These are phyloP conservation scores for Hypomecis atomaria DNA, from an alignment of 2,888 invertebrate genomes.

Conservation along the genomic window DNA sequence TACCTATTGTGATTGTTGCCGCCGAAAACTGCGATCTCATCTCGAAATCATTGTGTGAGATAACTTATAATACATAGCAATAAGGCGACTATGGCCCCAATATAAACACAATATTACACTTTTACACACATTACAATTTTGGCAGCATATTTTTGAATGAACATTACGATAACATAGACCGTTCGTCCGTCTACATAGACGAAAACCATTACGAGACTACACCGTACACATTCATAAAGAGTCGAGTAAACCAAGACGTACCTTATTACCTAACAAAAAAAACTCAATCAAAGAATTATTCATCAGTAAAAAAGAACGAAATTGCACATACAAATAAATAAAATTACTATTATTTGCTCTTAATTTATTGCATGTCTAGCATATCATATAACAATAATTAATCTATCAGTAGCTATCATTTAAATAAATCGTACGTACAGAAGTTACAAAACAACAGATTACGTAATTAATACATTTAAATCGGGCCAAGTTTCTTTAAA, in stretches of 20 bases:
- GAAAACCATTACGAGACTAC: constrained; percentile 5
- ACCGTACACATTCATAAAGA: constrained; percentile 8
- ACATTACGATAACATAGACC: constrained; percentile 13
- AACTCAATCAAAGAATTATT: constrained; percentile 5
- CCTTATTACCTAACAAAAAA: constrained; percentile 10
- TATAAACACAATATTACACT: constrained; percentile 22
- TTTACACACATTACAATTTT: constrained; percentile 23
- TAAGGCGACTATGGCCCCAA: constrained; percentile 26
- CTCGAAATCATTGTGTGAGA: constrained; percentile 16
- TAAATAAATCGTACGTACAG: constrained; percentile 30
- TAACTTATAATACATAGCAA: constrained; percentile 14
- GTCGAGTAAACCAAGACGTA: constrained; percentile 11
- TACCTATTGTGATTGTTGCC: constrained; percentile 56
- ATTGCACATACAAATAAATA: constrained; percentile 32
- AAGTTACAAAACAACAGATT: constrained; percentile 25
- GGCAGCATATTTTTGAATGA: constrained; percentile 33
- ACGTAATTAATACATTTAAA: constrained; percentile 20
- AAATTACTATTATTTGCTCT: constrained; percentile 29
- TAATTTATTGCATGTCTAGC: constrained; percentile 37
- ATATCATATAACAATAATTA: constrained; percentile 33
- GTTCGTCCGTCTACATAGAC: not conserved
- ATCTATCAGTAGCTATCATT: constrained; percentile 26
- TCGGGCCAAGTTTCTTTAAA: constrained; percentile 25
- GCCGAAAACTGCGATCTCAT: constrained; percentile 10
- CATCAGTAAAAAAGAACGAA: constrained; percentile 21